Percentiles rank a stretch among this genome's conserved stretches.
These are phyloP conservation scores for Nymphalis c-album DNA, from an alignment of 2,888 invertebrate genomes.

Conservation along the genomic window DNA sequence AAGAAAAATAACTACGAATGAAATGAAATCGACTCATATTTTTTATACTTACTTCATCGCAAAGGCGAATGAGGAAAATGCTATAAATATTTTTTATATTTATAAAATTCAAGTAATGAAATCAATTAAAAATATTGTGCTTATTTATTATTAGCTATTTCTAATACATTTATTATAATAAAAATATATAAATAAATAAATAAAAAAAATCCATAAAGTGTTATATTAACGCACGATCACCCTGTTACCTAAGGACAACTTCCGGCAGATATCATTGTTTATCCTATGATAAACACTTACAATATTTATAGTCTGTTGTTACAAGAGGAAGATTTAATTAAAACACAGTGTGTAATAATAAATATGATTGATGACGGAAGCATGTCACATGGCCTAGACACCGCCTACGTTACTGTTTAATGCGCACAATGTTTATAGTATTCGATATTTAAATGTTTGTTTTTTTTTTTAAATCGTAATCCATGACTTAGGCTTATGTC, in stretches of 20 bases:
- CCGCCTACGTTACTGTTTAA: slow-evolving; percentile 14
- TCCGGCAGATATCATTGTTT: slow-evolving; percentile 38
- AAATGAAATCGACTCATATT: slow-evolving; percentile 1
- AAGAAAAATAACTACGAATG: slow-evolving; percentile 3
- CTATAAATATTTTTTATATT: too few species aligned
- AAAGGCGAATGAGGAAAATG: too few species aligned
- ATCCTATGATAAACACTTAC: slow-evolving; percentile 23
- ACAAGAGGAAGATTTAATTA: slow-evolving; percentile 17
- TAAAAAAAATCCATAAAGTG: neutral
- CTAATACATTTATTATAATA: too few species aligned
- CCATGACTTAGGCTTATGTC: too few species aligned
- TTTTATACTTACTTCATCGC: neutral
- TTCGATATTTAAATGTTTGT: slow-evolving; percentile 2
- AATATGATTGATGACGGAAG: slow-evolving; percentile 19
- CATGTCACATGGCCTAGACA: slow-evolving; percentile 2
- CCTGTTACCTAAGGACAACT: slow-evolving; percentile 24
- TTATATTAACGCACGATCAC: slow-evolving; percentile 3
- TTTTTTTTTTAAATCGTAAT: neutral
- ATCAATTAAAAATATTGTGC: too few species aligned
- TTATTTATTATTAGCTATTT: too few species aligned
- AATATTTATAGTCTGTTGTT: neutral
- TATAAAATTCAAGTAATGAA: too few species aligned
- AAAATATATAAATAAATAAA: too few species aligned
- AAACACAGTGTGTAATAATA: slow-evolving; percentile 9
- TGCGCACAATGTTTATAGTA: neutral